phyloP scores from a whole-genome alignment of 2,113 vertebrate genomes.

The Microcebus murinus region DNA sequence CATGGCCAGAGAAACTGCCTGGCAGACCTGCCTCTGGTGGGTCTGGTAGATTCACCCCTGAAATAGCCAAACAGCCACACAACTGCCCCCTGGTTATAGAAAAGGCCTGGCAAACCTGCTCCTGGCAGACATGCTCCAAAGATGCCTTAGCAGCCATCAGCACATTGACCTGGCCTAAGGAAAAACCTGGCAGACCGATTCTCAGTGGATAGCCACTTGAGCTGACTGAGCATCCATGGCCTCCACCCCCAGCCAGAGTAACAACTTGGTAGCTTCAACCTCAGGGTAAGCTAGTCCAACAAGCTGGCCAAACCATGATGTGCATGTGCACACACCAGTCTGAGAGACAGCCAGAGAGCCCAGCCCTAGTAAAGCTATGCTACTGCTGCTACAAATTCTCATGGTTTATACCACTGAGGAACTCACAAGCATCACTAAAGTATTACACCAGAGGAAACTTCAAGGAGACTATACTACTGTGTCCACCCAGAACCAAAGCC shows the following conservation, averaged over 20 bases:
- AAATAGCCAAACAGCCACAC: not conserved
- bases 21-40: not conserved
- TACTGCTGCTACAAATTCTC: not conserved
- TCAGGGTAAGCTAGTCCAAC: accelerated
- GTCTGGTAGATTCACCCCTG: not conserved
- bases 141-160: no score
- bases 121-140: no score
- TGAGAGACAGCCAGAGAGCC: not conserved
- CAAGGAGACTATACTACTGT: no score
- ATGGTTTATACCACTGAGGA: not conserved
- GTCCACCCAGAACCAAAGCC: not conserved
- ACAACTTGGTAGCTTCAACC: not conserved
- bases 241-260: not conserved
- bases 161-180: no score
- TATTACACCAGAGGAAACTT: not conserved
- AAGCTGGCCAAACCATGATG: not conserved
- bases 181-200: no score
- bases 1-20: not conserved
- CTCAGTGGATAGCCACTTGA: no score
- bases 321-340: not conserved
- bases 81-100: not conserved
- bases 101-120: not conserved
- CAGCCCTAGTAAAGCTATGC: not conserved
- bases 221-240: not conserved
- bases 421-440: not conserved